Base-by-base conservation (phyloP, 2,113 vertebrate genomes). In the Geothlypis trichas region DNA sequence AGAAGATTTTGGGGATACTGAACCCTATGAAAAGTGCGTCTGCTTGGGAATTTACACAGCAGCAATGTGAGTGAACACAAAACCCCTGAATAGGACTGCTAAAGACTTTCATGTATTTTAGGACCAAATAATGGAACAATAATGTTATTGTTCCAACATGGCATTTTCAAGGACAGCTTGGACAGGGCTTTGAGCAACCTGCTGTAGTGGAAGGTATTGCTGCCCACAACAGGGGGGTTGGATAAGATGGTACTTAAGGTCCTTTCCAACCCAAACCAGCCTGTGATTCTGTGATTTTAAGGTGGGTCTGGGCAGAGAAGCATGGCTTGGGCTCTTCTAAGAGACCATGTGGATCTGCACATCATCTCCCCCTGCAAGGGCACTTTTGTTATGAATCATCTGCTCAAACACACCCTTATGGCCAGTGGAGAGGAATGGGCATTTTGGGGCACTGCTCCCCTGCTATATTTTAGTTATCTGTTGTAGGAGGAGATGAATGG, bases 131-230 rank as follows among this genome's bases (percentile, higher is more conserved):
- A 55, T 57, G 23, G 57, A 71, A 84, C n/a, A n/a, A n/a, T n/a
- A n/a, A n/a, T n/a, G 7, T n/a, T 49, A 11, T 39, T 41, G 9
- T 51, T 79, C 46, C 1, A 1, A 15, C 1, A n/a, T 37, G 16
- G 7, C 8, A 11, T 7, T 12, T 54, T 46, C 39, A 46, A 57
- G 22, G 22, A 30, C 39, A 31, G 26, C 7, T 2, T 51, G 57
- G 39, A 39, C 4, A 11, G 16, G 31, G 27, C 22, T 90, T 27
- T 49, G 49, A 63, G 17, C 41, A 71, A 37, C 15, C 22, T 77
- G 41, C 4, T 57, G 22, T 33, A 10, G 24, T 27, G 41, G 31
- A 42, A 57, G 8, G 15, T 22, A 13, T 69, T 0, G 0, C 35
- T 63, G 26, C 30, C 47, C 41, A 62, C 31, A 39, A 2, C 20